Base-by-base conservation (phyloP, 2,888 invertebrate genomes). In the Liopterus haemorrhoidalis region DNA sequence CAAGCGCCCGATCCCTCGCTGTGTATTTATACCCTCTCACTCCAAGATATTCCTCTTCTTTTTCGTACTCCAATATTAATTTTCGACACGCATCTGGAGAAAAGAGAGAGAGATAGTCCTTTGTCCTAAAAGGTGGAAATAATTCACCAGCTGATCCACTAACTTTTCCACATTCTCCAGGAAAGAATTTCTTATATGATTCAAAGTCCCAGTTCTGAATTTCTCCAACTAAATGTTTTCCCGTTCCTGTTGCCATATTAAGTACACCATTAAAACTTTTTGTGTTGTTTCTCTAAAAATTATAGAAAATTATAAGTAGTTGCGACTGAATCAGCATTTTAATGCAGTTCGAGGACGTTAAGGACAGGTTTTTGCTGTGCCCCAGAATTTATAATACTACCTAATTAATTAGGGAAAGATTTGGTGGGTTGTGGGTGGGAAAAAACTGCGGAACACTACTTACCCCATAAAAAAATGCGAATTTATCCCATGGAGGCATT, bases 401-500 rank as follows among this genome's bases (percentile, higher is more conserved):
- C n/a, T n/a, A n/a, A n/a, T n/a, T n/a, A n/a, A n/a, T n/a, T n/a
- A n/a, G n/a, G n/a, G n/a, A n/a, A n/a, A n/a, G n/a, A n/a, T n/a
- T n/a, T n/a, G n/a, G n/a, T n/a, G n/a, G n/a, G n/a, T n/a, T n/a
- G n/a, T n/a, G n/a, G n/a, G n/a, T n/a, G n/a, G n/a, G n/a, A n/a
- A n/a, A n/a, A n/a, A n/a, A n/a, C n/a, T n/a, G n/a, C n/a, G n/a
- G n/a, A n/a, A n/a, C 19, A 11, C 3, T 44, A 49, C 59, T 62
- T 66, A 81, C 81, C 57, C 69, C 71, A 55, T 88, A 91, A 67
- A 93, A 92, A 81, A 90, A 85, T 9, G 87, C 93, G 62, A 93
- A 91, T 58, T 75, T 78, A 58, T 91, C 90, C 49, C 80, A 80
- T 0, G 78, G 77, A 0, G 75, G 72, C 5, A 71, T 49, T 3